phyloP scores from a whole-genome alignment of 2,113 vertebrate genomes.

The Pseudopipra pipra region DNA sequence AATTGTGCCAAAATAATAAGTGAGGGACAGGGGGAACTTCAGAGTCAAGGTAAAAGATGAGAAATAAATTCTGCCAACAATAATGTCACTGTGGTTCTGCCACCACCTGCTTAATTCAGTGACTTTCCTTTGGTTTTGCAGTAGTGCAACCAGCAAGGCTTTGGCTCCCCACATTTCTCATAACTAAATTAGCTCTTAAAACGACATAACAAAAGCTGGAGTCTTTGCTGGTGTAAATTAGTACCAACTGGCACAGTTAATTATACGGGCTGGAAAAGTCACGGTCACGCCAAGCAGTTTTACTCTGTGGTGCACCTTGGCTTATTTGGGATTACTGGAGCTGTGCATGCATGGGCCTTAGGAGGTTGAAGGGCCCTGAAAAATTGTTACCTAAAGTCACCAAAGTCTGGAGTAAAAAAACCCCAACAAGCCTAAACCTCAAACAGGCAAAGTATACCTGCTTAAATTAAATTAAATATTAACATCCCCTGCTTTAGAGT shows the following conservation, averaged over 20 bases:
- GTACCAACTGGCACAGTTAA: neutral
- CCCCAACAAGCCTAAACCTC: neutral
- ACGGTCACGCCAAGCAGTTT: neutral
- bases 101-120: neutral
- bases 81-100: neutral
- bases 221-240: neutral
- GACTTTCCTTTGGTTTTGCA: neutral
- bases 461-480: slow-evolving; percentile 81
- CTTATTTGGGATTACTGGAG: neutral
- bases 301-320: neutral
- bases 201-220: neutral
- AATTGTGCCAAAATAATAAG: slow-evolving; percentile 60
- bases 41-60: slow-evolving; percentile 63
- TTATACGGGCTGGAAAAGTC: neutral
- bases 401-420: neutral
- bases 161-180: neutral
- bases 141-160: rapidly evolving
- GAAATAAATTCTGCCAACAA: neutral
- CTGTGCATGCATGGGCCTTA: neutral
- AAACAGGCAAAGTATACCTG: slow-evolving; percentile 48
- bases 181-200: slow-evolving; percentile 11
- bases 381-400: neutral
- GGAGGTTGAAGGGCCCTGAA: neutral
- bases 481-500: slow-evolving; percentile 70
- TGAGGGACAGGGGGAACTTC: slow-evolving; percentile 41